Base-by-base conservation (phyloP, 2,797 vertebrate species). In the Brachyalestes nurse region DNA sequence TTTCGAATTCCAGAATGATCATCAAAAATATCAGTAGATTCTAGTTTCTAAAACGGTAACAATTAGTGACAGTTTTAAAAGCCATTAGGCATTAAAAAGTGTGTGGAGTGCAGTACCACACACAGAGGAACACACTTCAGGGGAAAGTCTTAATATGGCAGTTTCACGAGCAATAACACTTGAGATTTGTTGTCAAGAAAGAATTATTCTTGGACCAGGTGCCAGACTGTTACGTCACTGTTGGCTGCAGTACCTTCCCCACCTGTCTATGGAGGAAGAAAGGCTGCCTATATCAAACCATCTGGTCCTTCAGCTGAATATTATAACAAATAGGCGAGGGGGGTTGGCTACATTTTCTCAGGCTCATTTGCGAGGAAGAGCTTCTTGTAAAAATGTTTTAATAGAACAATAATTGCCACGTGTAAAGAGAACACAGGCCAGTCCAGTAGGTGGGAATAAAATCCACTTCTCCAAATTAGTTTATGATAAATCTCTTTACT, bases 161-260 rank as follows among this genome's bases (percentile, higher is more conserved):
- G 49, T 38, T 72, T 72, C 70, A 55, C 70, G 21, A 34, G 70
- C 70, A 72, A 38, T 66, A 66, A 66, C 64, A 45, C 64, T 66
- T 42, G 64, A 66, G 23, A 5, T 55, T 55, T 72, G 49, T 72
- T 57, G 49, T 42, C 38, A 12, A 66, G 64, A 65, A 19, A 40
- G 62, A 65, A 66, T 66, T 66, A 66, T 66, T 66, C 40, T 21
- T 5, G 70, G 70, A 72, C 49, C 55, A 28, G 49, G 53, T 72
- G 70, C 49, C 70, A 72, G 70, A 57, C 70, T 34, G 19, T 72
- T 38, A 72, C 38, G 64, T 66, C 64, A 45, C 64, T 66, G 38
- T 45, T 66, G 40, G 51, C 70, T 71, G 69, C 47, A 34, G 47
- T 28, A 53, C 23, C 47, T 38, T 38, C 25, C 28, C 49, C 69